phyloP scores from a whole-genome alignment of 2,888 invertebrate genomes.

The Patella pellucida region DNA sequence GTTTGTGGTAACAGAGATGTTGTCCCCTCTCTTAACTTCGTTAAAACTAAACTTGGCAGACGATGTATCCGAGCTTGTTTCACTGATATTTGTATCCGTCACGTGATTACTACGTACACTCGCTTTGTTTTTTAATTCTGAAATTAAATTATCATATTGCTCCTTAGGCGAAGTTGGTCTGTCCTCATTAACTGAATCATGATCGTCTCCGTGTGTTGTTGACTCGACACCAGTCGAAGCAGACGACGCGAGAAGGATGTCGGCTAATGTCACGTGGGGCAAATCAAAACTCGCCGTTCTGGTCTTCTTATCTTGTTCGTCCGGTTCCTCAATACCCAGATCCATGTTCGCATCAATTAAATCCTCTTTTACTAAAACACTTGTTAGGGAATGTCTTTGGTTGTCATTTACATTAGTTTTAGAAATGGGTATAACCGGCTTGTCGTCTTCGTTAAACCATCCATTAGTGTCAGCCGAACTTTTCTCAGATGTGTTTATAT shows the following conservation, averaged over 20 bases:
- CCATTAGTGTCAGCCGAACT: slow-evolving; percentile 6
- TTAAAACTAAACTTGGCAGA: slow-evolving; percentile 18
- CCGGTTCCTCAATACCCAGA: slow-evolving; percentile 11
- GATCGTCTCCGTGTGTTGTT: too few species aligned
- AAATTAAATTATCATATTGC: not conserved
- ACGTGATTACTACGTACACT: slow-evolving; percentile 20
- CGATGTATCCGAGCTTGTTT: slow-evolving; percentile 12
- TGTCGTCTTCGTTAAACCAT: not conserved
- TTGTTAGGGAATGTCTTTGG: slow-evolving; percentile 16
- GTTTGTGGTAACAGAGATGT: not conserved
- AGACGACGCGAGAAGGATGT: too few species aligned
- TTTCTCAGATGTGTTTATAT: not conserved
- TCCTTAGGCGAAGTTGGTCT: not conserved
- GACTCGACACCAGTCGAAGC: too few species aligned
- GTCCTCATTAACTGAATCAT: not conserved
- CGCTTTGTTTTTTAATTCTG: not conserved
- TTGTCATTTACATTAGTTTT: not conserved
- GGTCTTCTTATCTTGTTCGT: not conserved
- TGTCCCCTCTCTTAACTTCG: not conserved
- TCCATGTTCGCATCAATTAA: slow-evolving; percentile 21
- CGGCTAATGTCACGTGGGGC: too few species aligned
- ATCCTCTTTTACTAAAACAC: not conserved
- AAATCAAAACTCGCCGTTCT: not conserved
- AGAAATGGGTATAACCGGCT: not conserved
- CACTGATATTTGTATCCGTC: slow-evolving; percentile 13